Base-by-base conservation (phyloP, 1,140 invertebrate species). In the Drosophila orena region DNA sequence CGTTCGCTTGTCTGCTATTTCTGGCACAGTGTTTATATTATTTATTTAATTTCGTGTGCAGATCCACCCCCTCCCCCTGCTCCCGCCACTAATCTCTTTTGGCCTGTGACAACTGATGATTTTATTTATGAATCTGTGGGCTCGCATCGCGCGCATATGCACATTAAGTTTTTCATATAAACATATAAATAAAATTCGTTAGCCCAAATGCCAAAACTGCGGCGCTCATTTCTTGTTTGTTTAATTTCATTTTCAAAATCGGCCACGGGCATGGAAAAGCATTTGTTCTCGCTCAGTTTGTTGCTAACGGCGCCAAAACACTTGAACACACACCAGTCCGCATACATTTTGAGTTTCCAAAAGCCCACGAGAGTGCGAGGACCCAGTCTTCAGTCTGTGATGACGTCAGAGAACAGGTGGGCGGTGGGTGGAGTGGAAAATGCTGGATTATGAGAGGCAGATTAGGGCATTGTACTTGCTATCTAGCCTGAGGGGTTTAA, bases 21-120 rank as follows among this genome's bases (percentile, higher is more conserved):
- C 53, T 72, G 81, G 49, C 62, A 50, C 64, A 40, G 37, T 74
- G 40, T 58, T 75, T 75, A 75, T 75, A 75, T 84, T 81, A 80
- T 86, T 76, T 84, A 78, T 81, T 86, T 88, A 75, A 78, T 79
- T 88, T 79, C 17, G 46, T 57, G 49, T 60, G 53, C 73, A 55
- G 52, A 58, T 75, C 54, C 43, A 20, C 46, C 46, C 35, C 30
- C 54, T 42, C 35, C 30, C 37, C 37, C 14, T 10, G 14, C 37
- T 38, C 37, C 12, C 37, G 0, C 30, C 44, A 70, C 64, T 86
- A 71, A 77, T 81, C 64, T 68, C 52, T 59, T 44, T 60, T 64
- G 20, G 61, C 7, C 61, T 73, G 66, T 80, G 81, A 84, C 81
- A 84, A 84, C 81, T 86, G 81, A 88, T 86, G 83, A 75, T 77